Conservation (phyloP, 2,888 invertebrate genomes). For the Sphaerophoria taeniata region DNA sequence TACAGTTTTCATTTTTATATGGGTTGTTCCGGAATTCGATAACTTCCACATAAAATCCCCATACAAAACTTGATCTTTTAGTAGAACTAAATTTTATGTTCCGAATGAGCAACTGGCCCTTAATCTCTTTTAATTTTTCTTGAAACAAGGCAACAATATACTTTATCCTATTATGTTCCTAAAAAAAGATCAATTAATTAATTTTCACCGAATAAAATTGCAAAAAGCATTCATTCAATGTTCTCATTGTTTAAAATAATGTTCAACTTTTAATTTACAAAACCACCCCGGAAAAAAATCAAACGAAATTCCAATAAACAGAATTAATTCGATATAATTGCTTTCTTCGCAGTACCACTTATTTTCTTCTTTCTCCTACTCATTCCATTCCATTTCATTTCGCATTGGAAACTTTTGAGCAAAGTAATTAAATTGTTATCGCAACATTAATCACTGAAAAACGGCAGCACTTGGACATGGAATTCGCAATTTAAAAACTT, state of each 20-base stretch:
- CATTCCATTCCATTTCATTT: slow-evolving; percentile 31
- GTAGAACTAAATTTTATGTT: no score
- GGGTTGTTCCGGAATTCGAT: no score
- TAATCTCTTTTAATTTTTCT: no score
- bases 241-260: neutral
- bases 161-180: no score
- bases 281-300: slow-evolving; percentile 4
- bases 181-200: no score
- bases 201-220: no score
- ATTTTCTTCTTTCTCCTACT: slow-evolving; percentile 6
- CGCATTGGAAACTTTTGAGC: slow-evolving; percentile 38
- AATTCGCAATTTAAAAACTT: slow-evolving; percentile 39
- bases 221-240: neutral
- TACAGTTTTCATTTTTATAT: no score
- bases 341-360: slow-evolving; percentile 15
- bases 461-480: slow-evolving; percentile 27
- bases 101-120: no score
- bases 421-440: slow-evolving; percentile 47
- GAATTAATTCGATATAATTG: slow-evolving; percentile 36
- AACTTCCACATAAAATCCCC: no score
- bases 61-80: no score
- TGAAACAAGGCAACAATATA: no score
- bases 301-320: slow-evolving; percentile 13
- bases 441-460: slow-evolving; percentile 42
- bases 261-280: slow-evolving; percentile 24